Conservation (phyloP, 2,888 invertebrate species). For the Stenolophus ochropezus region DNA sequence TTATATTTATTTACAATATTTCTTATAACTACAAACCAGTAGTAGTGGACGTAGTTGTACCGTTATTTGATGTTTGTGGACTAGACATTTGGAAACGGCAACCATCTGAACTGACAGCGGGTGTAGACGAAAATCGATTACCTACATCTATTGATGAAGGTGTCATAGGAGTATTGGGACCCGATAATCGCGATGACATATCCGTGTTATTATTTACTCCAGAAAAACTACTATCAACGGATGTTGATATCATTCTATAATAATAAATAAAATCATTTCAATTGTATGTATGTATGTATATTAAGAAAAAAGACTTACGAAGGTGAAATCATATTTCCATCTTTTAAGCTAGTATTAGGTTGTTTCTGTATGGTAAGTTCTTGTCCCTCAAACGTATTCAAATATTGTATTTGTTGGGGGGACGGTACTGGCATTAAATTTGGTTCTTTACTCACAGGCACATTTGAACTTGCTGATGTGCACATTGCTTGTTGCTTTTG, state of each 20-base stretch:
- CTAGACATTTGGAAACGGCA: conserved; percentile 75
- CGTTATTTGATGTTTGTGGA: conserved; percentile 72
- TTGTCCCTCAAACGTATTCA: conserved; percentile 96
- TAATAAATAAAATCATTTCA: not conserved
- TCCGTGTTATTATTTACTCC: conserved; percentile 64
- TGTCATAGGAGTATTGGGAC: conserved; percentile 74
- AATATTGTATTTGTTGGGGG: conserved; percentile 96
- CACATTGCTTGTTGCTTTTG: conserved; percentile 75
- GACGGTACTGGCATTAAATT: conserved; percentile 97
- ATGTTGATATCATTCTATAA: conserved; percentile 69
- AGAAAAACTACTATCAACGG: conserved; percentile 72
- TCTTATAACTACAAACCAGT: conserved; percentile 59
- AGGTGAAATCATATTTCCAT: conserved; percentile 83
- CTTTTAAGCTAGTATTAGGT: conserved; percentile 91
- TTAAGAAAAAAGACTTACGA: conserved; percentile 77
- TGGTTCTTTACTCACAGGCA: conserved; percentile 82
- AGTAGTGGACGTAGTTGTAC: conserved; percentile 64
- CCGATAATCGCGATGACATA: conserved; percentile 70
- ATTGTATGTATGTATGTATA: not conserved
- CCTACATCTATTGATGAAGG: conserved; percentile 74
- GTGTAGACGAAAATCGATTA: conserved; percentile 71
- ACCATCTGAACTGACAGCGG: conserved; percentile 70
- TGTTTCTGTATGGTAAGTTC: conserved; percentile 97
- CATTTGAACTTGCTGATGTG: conserved; percentile 70
- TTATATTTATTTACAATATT: conserved; percentile 2